Evolutionary conservation across 2,797 vertebrate species (phyloP).

Genomic region (Oryzias sinensis): DNA sequence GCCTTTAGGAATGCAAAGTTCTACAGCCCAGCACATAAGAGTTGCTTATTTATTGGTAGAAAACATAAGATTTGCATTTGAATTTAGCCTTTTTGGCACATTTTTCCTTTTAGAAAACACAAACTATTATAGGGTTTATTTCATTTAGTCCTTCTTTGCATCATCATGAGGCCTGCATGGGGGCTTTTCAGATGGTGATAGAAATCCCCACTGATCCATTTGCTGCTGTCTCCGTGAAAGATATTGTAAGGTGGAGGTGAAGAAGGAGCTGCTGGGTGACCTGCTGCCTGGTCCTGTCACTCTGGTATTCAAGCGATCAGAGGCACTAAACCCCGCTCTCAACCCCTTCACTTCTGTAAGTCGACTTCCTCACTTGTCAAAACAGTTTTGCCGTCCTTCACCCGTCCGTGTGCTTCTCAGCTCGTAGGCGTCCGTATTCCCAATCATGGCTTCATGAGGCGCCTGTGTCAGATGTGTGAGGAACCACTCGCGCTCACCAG

Average conservation of each 20-base stretch:
- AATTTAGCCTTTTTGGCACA: no score
- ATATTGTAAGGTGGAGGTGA: slow-evolving; percentile 86
- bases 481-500: slow-evolving; percentile 93
- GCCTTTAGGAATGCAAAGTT: no score
- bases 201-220: no score
- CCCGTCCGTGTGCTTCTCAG: slow-evolving; percentile 57
- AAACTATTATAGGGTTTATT: neutral
- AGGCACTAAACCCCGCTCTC: slow-evolving; percentile 84
- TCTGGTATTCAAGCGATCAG: slow-evolving; percentile 86
- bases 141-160: no score
- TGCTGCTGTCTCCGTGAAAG: slow-evolving; percentile 53
- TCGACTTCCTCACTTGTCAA: neutral
- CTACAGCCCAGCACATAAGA: no score
- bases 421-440: slow-evolving; percentile 94
- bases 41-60: no score
- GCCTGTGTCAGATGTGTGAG: slow-evolving; percentile 83
- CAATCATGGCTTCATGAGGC: slow-evolving; percentile 84
- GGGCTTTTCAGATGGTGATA: no score
- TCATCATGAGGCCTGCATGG: no score
- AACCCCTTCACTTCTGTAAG: slow-evolving; percentile 92
- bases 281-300: slow-evolving; percentile 94
- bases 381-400: neutral
- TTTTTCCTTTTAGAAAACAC: neutral
- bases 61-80: no score
- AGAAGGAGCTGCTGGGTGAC: slow-evolving; percentile 80